These are phyloP conservation scores for Pelochelys cantorii DNA, from an alignment of 2,797 vertebrate species.

Conservation along the genomic window DNA sequence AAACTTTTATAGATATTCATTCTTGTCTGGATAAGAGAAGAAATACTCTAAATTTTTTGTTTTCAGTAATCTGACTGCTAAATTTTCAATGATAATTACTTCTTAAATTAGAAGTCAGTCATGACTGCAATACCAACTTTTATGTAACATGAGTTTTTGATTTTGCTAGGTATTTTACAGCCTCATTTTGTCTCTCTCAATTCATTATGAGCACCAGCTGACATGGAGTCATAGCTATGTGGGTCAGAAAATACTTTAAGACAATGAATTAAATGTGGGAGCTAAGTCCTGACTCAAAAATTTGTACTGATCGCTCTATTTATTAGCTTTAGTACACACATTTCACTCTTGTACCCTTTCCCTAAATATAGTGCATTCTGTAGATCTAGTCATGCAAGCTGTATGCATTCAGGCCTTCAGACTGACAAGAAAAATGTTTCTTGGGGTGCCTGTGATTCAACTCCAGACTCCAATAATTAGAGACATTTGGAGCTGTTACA, in stretches of 20 bases:
- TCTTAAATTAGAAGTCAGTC: not conserved
- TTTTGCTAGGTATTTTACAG: slow-evolving; percentile 9
- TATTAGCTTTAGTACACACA: not conserved
- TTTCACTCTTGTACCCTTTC: not conserved
- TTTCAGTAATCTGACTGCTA: not conserved
- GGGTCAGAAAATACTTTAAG: slow-evolving; percentile 25
- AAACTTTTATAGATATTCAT: not conserved
- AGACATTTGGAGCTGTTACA: not conserved
- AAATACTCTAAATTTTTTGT: not conserved
- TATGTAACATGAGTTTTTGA: not conserved
- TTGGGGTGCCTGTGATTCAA: not conserved
- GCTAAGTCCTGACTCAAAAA: not conserved
- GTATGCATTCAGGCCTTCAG: rapidly evolving
- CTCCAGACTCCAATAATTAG: rapidly evolving
- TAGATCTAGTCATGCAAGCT: not conserved
- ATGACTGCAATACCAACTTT: slow-evolving; percentile 19
- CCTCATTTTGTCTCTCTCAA: not conserved
- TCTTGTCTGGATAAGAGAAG: not conserved
- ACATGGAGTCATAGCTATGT: not conserved
- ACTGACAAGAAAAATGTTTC: not conserved
- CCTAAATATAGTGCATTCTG: rapidly evolving
- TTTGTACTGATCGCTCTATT: slow-evolving; percentile 30
- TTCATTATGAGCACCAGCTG: not conserved
- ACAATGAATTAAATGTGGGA: slow-evolving; percentile 21
- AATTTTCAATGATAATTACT: slow-evolving; percentile 35